A percentile compares a stretch with the other conserved stretches of the same genome.
Conservation (phyloP, 2,797 vertebrate species). For the Tauraco hartlaubi region DNA sequence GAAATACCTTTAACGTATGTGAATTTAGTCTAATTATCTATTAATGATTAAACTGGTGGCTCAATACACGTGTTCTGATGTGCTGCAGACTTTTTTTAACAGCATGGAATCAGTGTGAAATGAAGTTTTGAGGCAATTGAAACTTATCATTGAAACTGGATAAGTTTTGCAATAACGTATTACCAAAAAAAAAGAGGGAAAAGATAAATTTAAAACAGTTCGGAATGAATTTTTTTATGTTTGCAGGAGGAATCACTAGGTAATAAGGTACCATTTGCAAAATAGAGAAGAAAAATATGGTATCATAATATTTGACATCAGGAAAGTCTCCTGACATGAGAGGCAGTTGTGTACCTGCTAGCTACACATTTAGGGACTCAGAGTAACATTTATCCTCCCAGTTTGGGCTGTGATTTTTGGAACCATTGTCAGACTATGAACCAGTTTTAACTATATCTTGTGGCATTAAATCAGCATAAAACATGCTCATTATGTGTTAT, state of each 20-base stretch:
- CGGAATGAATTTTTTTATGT: not conserved
- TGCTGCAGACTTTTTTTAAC: not conserved
- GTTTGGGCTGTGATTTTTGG: not conserved
- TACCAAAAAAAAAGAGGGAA: not conserved
- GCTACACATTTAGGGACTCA: not conserved
- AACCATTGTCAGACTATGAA: not conserved
- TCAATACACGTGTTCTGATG: accelerated
- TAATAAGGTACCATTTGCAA: not conserved
- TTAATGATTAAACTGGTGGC: not conserved
- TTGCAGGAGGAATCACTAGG: not conserved
- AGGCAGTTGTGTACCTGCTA: not conserved
- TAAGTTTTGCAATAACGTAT: not conserved
- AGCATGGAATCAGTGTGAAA: not conserved
- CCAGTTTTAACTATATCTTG: not conserved
- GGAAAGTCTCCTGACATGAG: not conserved
- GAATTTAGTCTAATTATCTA: not conserved
- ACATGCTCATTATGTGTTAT: not conserved
- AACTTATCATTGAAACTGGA: not conserved
- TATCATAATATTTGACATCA: not conserved
- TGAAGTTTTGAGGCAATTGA: not conserved
- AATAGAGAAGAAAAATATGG: not conserved
- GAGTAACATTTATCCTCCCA: not conserved
- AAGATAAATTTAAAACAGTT: not conserved
- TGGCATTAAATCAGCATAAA: not conserved
- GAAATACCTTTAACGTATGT: not conserved